Conservation (phyloP, 2,113 vertebrate genomes). For the Gymnogyps californianus region DNA sequence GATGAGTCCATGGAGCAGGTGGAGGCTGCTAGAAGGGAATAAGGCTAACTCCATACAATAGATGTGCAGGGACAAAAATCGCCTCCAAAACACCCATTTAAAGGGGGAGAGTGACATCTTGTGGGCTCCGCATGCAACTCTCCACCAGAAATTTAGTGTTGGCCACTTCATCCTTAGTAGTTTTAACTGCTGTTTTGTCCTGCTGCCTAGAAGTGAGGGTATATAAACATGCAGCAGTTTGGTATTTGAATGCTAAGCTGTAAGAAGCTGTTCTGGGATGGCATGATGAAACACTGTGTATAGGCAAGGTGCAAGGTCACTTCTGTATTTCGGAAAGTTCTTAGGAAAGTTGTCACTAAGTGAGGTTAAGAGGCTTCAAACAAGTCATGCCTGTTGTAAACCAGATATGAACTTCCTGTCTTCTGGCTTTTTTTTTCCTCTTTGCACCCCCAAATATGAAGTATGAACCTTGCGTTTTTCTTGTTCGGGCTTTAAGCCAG, state of each 20-base stretch:
- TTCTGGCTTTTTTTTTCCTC: background rate
- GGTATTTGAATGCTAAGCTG: background rate
- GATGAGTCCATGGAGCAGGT: background rate
- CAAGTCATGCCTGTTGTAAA: fast-evolving
- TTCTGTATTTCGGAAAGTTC: background rate
- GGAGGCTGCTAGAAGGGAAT: background rate
- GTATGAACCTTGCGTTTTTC: fast-evolving
- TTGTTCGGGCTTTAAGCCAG: background rate
- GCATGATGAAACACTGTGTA: fast-evolving
- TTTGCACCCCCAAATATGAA: background rate
- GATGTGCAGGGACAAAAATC: fast-evolving
- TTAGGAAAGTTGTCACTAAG: too few relatives aligned
- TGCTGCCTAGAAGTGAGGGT: fast-evolving
- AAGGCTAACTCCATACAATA: fast-evolving
- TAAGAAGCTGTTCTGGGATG: background rate
- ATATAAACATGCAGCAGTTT: fast-evolving
- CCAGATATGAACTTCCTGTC: fast-evolving
- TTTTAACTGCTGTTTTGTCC: background rate
- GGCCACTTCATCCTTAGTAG: fast-evolving
- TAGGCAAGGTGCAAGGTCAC: too few relatives aligned
- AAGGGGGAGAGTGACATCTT: conserved; percentile 66
- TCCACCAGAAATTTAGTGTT: background rate
- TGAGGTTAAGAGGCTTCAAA: background rate
- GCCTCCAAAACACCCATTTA: fast-evolving
- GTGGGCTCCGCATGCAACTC: conserved; percentile 19